phyloP scores from a whole-genome alignment of 2,888 invertebrate genomes.

The Ennomos quercinarius region DNA sequence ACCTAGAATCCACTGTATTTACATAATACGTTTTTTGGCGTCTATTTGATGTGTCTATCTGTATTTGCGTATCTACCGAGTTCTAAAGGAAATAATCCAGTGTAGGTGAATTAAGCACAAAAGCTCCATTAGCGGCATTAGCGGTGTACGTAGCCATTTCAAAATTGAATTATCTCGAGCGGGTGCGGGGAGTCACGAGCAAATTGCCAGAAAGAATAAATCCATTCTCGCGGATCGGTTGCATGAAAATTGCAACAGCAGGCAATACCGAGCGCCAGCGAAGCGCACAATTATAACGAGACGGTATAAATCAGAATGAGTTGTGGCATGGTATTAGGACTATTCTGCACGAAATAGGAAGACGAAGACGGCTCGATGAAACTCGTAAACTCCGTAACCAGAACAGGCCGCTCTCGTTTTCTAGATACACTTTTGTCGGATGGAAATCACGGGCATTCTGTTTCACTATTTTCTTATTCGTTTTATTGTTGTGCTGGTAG shows the following conservation, averaged over 20 bases:
- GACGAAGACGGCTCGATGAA: slow-evolving; percentile 71
- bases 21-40: slow-evolving; percentile 56
- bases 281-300: slow-evolving; percentile 85
- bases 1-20: slow-evolving; percentile 63
- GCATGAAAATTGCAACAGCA: slow-evolving; percentile 82
- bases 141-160: slow-evolving; percentile 53
- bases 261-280: slow-evolving; percentile 76
- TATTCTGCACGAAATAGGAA: slow-evolving; percentile 76
- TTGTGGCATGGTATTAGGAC: slow-evolving; percentile 85
- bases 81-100: slow-evolving; percentile 49
- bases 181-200: slow-evolving; percentile 65
- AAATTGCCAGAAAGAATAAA: slow-evolving; percentile 80
- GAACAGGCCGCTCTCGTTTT: slow-evolving; percentile 56
- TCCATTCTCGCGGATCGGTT: slow-evolving; percentile 78
- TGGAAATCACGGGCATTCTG: slow-evolving; percentile 40
- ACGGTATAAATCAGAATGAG: slow-evolving; percentile 84
- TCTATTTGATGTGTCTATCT: slow-evolving; percentile 50
- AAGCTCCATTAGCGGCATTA: slow-evolving; percentile 67
- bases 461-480: slow-evolving; percentile 47
- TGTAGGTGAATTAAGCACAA: slow-evolving; percentile 57
- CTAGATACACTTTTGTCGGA: slow-evolving; percentile 51
- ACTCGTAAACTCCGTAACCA: slow-evolving; percentile 60
- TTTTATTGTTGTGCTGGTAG: slow-evolving; percentile 32
- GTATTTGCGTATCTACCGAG: slow-evolving; percentile 46
- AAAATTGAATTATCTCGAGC: slow-evolving; percentile 70